Percentiles rank a stretch among this genome's conserved stretches.
Conservation (phyloP, 2,888 invertebrate species). For the Pseudanteris insignis region DNA sequence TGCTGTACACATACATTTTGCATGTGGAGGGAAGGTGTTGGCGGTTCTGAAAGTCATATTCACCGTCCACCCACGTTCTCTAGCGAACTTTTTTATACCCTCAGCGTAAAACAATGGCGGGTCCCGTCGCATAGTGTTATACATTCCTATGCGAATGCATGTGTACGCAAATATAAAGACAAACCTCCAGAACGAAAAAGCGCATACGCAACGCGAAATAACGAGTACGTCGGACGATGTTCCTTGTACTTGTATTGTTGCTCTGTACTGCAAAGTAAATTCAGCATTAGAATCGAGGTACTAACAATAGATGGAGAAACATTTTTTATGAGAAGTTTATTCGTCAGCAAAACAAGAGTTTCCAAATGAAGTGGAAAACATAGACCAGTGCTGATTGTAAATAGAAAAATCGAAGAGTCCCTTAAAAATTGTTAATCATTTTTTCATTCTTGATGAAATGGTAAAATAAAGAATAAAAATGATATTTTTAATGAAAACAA, state of each 20-base stretch:
- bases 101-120: slow-evolving; percentile 45
- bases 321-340: too few relatives aligned
- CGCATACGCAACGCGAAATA: slow-evolving; percentile 28
- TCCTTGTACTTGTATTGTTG: slow-evolving; percentile 17
- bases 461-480: too few relatives aligned
- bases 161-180: slow-evolving; percentile 36
- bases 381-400: too few relatives aligned
- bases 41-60: slow-evolving; percentile 44
- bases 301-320: slow-evolving; percentile 4
- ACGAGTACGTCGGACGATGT: slow-evolving; percentile 35
- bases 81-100: slow-evolving; percentile 43
- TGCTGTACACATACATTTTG: slow-evolving; percentile 21
- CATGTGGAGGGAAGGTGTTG: slow-evolving; percentile 36
- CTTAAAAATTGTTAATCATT: too few relatives aligned
- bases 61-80: slow-evolving; percentile 46
- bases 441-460: too few relatives aligned
- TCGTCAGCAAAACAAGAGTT: too few relatives aligned
- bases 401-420: too few relatives aligned
- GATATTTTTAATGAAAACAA: too few relatives aligned
- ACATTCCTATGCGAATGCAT: slow-evolving; percentile 40
- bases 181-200: slow-evolving; percentile 32
- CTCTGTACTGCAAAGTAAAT: slow-evolving; percentile 28
- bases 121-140: slow-evolving; percentile 38
- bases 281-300: slow-evolving; percentile 19
- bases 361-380: too few relatives aligned